Percentiles rank a stretch among this genome's conserved stretches.
These are phyloP conservation scores for Pterocles gutturalis DNA, from an alignment of 2,113 vertebrate species.

Conservation along the genomic window DNA sequence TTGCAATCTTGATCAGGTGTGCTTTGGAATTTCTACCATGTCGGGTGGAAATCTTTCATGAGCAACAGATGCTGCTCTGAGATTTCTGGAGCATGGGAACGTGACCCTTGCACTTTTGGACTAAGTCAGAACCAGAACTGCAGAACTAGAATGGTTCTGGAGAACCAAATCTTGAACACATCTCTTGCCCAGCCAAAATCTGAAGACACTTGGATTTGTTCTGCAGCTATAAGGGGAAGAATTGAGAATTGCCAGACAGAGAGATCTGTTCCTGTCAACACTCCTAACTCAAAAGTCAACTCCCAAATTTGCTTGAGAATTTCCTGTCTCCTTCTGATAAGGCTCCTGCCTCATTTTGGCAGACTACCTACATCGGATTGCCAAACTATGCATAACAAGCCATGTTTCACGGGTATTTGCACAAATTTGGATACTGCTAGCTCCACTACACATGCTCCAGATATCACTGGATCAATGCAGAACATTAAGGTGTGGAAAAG, in stretches of 20 bases:
- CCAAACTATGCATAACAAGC: constrained; percentile 16
- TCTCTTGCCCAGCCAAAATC: background rate
- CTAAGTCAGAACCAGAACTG: background rate
- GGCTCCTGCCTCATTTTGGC: constrained; percentile 37
- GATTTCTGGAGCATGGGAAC: background rate
- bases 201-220: background rate
- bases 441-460: background rate
- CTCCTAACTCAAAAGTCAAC: constrained; percentile 24
- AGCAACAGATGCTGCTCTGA: background rate
- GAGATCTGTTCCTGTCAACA: constrained; percentile 52
- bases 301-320: constrained; percentile 53
- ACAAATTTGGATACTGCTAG: background rate
- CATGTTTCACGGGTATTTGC: background rate
- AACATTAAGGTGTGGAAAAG: background rate
- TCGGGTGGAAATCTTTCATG: background rate
- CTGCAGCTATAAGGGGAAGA: background rate
- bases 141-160: background rate
- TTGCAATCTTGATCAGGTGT: background rate
- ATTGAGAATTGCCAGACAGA: constrained; percentile 42
- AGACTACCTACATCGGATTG: background rate
- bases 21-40: background rate
- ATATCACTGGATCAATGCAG: background rate
- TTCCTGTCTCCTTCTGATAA: constrained; percentile 60
- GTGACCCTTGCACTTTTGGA: background rate
- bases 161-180: background rate